phyloP scores from a whole-genome alignment of 2,888 invertebrate species.

The Athrips mouffetella region DNA sequence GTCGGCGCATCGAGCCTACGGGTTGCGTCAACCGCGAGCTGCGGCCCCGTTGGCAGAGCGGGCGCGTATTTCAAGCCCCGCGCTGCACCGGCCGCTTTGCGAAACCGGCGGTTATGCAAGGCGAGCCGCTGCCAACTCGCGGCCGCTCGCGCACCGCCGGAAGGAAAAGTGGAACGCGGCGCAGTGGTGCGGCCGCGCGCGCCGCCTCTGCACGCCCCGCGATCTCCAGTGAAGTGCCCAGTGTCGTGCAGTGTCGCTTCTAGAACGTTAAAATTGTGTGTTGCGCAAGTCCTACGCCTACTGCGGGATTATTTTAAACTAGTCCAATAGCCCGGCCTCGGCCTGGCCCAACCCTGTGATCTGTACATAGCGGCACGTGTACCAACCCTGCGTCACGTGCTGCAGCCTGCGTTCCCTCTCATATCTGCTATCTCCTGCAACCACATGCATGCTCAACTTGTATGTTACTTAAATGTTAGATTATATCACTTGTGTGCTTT shows the following conservation, averaged over 20 bases:
- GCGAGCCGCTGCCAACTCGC: slow-evolving; percentile 75
- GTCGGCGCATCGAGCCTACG: slow-evolving; percentile 29
- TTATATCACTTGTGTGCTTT: slow-evolving; percentile 10
- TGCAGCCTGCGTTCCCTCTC: slow-evolving; percentile 25
- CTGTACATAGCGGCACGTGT: slow-evolving; percentile 51
- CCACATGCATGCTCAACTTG: slow-evolving; percentile 34
- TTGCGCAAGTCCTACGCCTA: slow-evolving; percentile 74
- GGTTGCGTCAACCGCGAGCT: slow-evolving; percentile 54
- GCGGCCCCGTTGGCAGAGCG: slow-evolving; percentile 61
- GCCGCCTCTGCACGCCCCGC: slow-evolving; percentile 69
- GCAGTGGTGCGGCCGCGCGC: slow-evolving; percentile 74
- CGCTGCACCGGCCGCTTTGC: slow-evolving; percentile 74
- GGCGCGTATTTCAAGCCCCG: slow-evolving; percentile 72
- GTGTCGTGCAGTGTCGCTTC: slow-evolving; percentile 76
- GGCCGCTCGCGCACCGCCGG: slow-evolving; percentile 62
- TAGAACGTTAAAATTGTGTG: slow-evolving; percentile 68
- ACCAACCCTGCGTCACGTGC: slow-evolving; percentile 16
- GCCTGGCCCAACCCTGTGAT: slow-evolving; percentile 38
- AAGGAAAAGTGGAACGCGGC: slow-evolving; percentile 77
- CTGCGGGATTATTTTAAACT: slow-evolving; percentile 71
- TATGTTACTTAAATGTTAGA: slow-evolving; percentile 9
- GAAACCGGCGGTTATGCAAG: slow-evolving; percentile 77
- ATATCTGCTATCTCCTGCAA: slow-evolving; percentile 23
- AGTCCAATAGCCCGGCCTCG: slow-evolving; percentile 58
- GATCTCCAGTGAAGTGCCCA: slow-evolving; percentile 65